phyloP scores from a whole-genome alignment of 1,140 invertebrate genomes.

The Frieseomelitta varia region DNA sequence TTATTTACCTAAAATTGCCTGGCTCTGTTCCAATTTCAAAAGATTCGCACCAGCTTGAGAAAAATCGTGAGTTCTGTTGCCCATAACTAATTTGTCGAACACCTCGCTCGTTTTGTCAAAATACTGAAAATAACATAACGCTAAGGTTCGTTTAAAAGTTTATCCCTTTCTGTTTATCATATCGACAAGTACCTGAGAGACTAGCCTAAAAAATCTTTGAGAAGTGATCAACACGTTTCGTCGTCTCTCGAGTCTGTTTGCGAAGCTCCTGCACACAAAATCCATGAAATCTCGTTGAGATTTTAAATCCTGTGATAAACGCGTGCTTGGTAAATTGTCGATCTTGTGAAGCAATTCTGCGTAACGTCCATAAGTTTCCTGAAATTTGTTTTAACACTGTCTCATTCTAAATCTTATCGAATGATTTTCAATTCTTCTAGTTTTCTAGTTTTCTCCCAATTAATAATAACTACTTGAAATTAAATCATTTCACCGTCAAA shows the following conservation, averaged over 20 bases:
- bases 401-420: not conserved
- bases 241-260: constrained; percentile 88
- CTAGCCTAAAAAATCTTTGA: constrained; percentile 88
- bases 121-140: constrained; percentile 78
- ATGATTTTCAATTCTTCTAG: not conserved
- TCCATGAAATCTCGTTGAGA: constrained; percentile 90
- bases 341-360: constrained; percentile 89
- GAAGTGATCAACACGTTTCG: constrained; percentile 90
- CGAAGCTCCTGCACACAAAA: constrained; percentile 90
- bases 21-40: constrained; percentile 83
- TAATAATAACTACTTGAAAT: too few species aligned
- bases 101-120: constrained; percentile 86
- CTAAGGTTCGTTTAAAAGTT: not conserved
- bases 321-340: constrained; percentile 82
- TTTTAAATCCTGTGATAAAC: constrained; percentile 84
- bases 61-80: constrained; percentile 83
- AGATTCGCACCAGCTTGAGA: constrained; percentile 82
- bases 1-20: constrained; percentile 71
- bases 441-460: too few species aligned
- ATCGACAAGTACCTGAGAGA: constrained; percentile 84
- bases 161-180: too few species aligned
- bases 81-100: constrained; percentile 86
- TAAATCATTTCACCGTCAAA: too few species aligned
- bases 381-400: not conserved
- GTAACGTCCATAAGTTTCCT: constrained; percentile 89